phyloP scores from a whole-genome alignment of 37 sponge, comb jelly and placozoan species.

The Petrosia ficiformis region DNA sequence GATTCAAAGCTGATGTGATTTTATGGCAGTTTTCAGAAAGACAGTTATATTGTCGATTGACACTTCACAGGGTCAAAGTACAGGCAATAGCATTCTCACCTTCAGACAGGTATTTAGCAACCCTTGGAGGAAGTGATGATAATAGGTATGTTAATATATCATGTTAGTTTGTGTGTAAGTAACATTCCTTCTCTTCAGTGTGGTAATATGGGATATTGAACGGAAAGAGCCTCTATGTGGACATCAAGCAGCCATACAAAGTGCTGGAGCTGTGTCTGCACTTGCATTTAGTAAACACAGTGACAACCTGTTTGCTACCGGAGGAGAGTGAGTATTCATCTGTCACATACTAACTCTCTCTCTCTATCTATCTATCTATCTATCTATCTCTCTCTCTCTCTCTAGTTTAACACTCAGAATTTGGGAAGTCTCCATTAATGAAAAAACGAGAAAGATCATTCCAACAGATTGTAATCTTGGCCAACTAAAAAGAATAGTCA shows the following conservation, averaged over 20 bases:
- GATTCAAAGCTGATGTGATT: slow-evolving; percentile 98
- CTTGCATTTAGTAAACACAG: slow-evolving; percentile 66
- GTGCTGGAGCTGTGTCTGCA: slow-evolving; percentile 82
- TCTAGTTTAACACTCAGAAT: slow-evolving; percentile 87
- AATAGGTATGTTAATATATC: slow-evolving; percentile 49
- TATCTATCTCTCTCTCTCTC: too few relatives aligned
- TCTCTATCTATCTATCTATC: slow-evolving; percentile 11
- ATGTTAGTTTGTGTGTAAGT: neutral
- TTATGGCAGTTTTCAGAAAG: slow-evolving; percentile 79
- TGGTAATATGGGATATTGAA: slow-evolving; percentile 93
- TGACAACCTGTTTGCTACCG: slow-evolving; percentile 90
- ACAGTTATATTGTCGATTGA: slow-evolving; percentile 68
- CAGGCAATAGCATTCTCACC: slow-evolving; percentile 97
- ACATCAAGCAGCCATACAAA: slow-evolving; percentile 86
- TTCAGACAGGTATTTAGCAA: slow-evolving; percentile 87
- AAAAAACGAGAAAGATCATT: slow-evolving; percentile 80
- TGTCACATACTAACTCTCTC: neutral
- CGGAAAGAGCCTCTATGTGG: slow-evolving; percentile 91
- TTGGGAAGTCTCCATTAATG: slow-evolving; percentile 82
- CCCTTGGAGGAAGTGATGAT: slow-evolving; percentile 94
- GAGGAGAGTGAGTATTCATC: slow-evolving; percentile 86
- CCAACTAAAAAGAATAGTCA: slow-evolving; percentile 86
- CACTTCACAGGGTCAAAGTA: slow-evolving; percentile 92
- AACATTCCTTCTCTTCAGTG: slow-evolving; percentile 40
- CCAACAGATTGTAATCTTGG: slow-evolving; percentile 93